These are phyloP conservation scores for Crypturellus tataupa DNA, from an alignment of 2,797 vertebrate genomes.

Conservation along the genomic window DNA sequence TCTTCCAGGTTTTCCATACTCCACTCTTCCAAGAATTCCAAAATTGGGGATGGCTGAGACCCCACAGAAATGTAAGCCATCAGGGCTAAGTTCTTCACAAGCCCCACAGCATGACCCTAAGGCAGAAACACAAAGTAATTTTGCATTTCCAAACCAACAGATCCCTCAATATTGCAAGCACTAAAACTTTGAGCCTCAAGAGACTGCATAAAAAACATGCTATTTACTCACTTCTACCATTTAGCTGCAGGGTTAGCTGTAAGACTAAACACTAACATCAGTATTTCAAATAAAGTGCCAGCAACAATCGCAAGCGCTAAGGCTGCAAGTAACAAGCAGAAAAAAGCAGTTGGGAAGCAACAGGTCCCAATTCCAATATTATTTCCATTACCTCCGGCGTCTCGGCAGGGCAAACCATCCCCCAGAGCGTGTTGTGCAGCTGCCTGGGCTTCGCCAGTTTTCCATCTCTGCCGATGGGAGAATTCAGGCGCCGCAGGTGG, in stretches of 20 bases:
- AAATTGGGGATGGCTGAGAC: constrained; percentile 96
- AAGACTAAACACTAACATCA: not conserved
- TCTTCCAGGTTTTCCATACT: constrained; percentile 99
- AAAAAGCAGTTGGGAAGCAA: not conserved
- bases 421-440: constrained; percentile 97
- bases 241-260: not conserved
- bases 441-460: constrained; percentile 97
- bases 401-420: constrained; percentile 98
- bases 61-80: constrained; percentile 99
- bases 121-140: constrained; percentile 2
- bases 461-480: constrained; percentile 95
- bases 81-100: constrained; percentile 97
- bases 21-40: constrained; percentile 99
- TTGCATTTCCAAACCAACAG: not conserved
- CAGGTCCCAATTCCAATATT: not conserved
- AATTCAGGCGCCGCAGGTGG: constrained; percentile 95
- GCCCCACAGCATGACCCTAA: constrained; percentile 97
- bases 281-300: not conserved
- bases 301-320: not conserved
- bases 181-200: not conserved
- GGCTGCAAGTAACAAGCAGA: rapidly evolving
- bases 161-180: not conserved
- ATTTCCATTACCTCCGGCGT: constrained; percentile 91
- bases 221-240: not conserved
- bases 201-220: not conserved